Base-by-base conservation (phyloP, 2,797 vertebrate genomes). In the Chaetophractus vellerosus region DNA sequence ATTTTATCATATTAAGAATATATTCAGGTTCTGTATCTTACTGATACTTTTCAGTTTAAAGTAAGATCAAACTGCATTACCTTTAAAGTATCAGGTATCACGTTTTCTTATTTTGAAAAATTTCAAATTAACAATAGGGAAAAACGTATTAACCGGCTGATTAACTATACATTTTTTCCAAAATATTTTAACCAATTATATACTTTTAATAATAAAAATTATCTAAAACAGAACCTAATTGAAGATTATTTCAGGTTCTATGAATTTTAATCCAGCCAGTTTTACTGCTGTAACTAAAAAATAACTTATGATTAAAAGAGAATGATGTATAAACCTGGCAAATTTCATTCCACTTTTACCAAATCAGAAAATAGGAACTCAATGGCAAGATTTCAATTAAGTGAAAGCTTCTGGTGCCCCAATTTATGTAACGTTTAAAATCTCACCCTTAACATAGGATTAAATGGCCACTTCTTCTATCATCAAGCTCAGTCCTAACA, bases 181-280 rank as follows among this genome's bases (percentile, higher is more conserved):
- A 52, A 21, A 38, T 79, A 45, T 89, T 93, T 95, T 94, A 88
- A 86, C 50, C 45, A 95, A n/a, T 75, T 36, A 82, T 69, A 55
- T 69, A 57, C 41, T 69, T 74, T 21, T 52, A 94, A 38, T 24
- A 87, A 66, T 28, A 84, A 66, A 36, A 45, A 69, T 55, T 38
- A 78, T 6, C 71, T 88, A 36, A 83, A 81, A 91, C 66, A 55
- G 2, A 82, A 82, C 7, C 36, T 72, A 75, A 63, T 50, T 50
- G 24, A 76, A 69, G 12, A 14, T 78, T 69, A 69, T 83, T 71
- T 78, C n/a, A 41, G 28, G 45, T 41, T 72, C 57, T 84, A 72
- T 50, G 38, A 52, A 57, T 82, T 81, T 90, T 81, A 82, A 71
- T 38, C 78, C 45, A 50, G 45, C 26, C 31, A n/a, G 78, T 66